phyloP scores from a whole-genome alignment of 2,888 invertebrate species.

The Rhamphomyia laevipes region DNA sequence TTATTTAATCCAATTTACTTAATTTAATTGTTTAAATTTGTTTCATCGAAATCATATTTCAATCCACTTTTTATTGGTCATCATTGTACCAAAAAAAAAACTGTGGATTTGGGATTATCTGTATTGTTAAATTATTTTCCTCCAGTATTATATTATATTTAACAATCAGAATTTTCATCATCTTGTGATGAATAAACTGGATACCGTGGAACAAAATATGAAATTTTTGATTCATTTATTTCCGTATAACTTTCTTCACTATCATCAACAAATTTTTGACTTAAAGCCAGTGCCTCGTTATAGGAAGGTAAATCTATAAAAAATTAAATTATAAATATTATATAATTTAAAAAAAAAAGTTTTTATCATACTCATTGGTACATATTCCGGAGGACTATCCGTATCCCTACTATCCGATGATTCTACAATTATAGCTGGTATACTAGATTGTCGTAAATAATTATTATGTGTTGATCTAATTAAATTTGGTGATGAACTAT shows the following conservation, averaged over 20 bases:
- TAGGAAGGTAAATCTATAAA: slow-evolving; percentile 34
- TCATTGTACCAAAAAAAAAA: too few species aligned
- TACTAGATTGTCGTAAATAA: slow-evolving; percentile 11
- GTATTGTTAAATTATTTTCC: too few species aligned
- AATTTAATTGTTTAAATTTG: too few species aligned
- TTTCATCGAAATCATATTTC: too few species aligned
- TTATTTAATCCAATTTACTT: too few species aligned
- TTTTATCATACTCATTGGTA: slow-evolving; percentile 28
- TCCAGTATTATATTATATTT: too few species aligned
- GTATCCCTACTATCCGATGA: slow-evolving; percentile 22
- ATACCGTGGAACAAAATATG: slow-evolving; percentile 34
- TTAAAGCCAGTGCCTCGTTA: slow-evolving; percentile 35
- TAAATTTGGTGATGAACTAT: slow-evolving; percentile 17
- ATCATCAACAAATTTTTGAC: slow-evolving; percentile 34
- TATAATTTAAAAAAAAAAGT: neutral
- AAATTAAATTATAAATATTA: slow-evolving; percentile 2
- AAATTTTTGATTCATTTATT: slow-evolving; percentile 26
- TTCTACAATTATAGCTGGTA: slow-evolving; percentile 14
- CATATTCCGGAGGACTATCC: slow-evolving; percentile 35
- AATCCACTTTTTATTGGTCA: too few species aligned
- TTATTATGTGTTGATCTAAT: neutral
- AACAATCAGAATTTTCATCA: slow-evolving; percentile 24
- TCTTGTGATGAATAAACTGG: slow-evolving; percentile 28
- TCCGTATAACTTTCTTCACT: slow-evolving; percentile 31
- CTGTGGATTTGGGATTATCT: too few species aligned